These are phyloP conservation scores for Dermatemys mawii DNA, from an alignment of 2,113 vertebrate species.

Conservation along the genomic window DNA sequence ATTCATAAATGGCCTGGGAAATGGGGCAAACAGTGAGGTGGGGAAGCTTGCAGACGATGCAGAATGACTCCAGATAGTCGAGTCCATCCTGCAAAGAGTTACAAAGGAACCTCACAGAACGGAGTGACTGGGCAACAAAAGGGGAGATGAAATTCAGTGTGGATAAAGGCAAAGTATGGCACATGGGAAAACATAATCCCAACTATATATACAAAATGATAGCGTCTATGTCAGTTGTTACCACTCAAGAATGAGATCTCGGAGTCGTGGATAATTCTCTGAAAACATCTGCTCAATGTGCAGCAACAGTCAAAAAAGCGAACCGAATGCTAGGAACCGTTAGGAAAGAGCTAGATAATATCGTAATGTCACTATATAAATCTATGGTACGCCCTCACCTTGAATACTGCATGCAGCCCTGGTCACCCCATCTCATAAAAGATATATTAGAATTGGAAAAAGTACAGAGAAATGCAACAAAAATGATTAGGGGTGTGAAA, in stretches of 20 bases:
- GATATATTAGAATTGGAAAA: not conserved
- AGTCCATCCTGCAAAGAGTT: not conserved
- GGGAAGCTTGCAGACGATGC: too few species aligned
- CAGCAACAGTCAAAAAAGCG: not conserved
- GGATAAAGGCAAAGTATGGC: not conserved
- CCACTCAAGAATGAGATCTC: not conserved
- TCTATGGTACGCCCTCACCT: not conserved
- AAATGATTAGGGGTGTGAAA: not conserved
- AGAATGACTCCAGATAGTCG: not conserved
- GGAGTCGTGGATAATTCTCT: not conserved
- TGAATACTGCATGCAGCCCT: not conserved
- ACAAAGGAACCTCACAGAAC: not conserved
- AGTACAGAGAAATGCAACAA: not conserved
- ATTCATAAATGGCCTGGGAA: not conserved
- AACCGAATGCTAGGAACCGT: not conserved
- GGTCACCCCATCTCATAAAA: not conserved
- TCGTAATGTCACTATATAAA: not conserved
- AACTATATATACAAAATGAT: not conserved
- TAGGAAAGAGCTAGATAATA: not conserved
- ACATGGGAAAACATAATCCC: not conserved
- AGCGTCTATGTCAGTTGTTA: not conserved
- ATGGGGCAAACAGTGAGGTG: not conserved
- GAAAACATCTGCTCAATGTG: not conserved
- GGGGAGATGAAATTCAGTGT: not conserved
- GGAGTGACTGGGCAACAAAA: not conserved